A percentile compares a stretch with the other conserved stretches of the same genome.
These are phyloP conservation scores for Cryptocephalus moraei DNA, from an alignment of 2,888 invertebrate species.

Conservation along the genomic window DNA sequence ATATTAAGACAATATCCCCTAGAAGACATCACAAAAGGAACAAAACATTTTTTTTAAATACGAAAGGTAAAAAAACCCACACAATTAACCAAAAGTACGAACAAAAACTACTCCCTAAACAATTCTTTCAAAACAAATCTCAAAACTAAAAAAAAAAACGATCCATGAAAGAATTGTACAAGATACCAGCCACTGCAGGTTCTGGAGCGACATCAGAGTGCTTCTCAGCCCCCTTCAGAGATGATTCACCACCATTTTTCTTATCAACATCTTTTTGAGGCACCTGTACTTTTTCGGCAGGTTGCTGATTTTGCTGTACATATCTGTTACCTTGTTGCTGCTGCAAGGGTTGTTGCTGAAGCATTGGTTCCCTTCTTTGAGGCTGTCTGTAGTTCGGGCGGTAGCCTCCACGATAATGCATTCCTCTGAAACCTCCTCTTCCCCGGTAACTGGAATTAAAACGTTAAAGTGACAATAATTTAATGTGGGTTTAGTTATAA, in stretches of 20 bases:
- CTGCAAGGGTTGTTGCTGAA: conserved; percentile 2
- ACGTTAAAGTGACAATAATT: too few species aligned
- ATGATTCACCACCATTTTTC: conserved; percentile 1
- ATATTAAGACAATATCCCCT: too few species aligned
- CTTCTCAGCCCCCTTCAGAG: background rate
- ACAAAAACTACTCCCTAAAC: background rate
- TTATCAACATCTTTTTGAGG: background rate
- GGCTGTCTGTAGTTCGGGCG: conserved; percentile 36
- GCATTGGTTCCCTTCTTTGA: conserved; percentile 14
- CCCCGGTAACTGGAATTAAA: conserved; percentile 45
- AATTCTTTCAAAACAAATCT: background rate
- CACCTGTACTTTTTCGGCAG: too few species aligned
- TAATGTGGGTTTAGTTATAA: too few species aligned
- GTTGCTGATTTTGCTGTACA: too few species aligned
- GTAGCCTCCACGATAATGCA: conserved; percentile 41
- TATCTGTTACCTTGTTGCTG: conserved; percentile 17
- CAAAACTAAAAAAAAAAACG: background rate
- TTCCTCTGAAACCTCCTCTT: conserved; percentile 48
- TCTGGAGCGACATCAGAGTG: conserved; percentile 5
- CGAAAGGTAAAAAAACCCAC: background rate
- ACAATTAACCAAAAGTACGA: background rate
- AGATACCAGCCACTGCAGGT: conserved; percentile 15
- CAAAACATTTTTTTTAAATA: background rate
- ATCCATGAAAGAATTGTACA: background rate
- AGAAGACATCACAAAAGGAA: background rate